Base-by-base conservation (phyloP, 1,140 invertebrate genomes). In the Matsumurasca onukii region DNA sequence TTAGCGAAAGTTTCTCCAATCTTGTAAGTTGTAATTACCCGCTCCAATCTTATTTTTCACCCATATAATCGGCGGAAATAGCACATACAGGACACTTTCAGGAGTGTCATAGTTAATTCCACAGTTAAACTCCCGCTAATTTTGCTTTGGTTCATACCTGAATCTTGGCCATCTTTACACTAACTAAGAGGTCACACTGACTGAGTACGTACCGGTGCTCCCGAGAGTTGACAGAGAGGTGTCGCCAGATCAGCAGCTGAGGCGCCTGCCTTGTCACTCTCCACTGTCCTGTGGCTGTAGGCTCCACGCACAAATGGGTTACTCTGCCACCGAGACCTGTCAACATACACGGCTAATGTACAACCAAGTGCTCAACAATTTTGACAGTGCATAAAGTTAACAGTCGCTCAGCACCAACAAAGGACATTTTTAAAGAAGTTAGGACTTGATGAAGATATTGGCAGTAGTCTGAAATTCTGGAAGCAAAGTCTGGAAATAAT, bases 291-390 rank as follows among this genome's bases (percentile, higher is more conserved):
- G 76, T 86, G 91, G 49, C 86, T 87, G 76, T 92, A 93, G 0
- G 88, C 85, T 27, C 91, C 90, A 69, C 85, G 76, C 63, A 86
- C 86, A 73, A 88, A 82, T 0, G 84, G 82, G 80, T 93, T 88
- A 0, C 79, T 81, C 57, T 79, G 82, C 91, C 92, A 94, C 72
- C 82, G 80, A 12, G 87, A 84, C 70, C 88, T 89, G 22, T 20
- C 24, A 25, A 17, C 24, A 55, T 9, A 55, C 12, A 45, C 12
- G n/a, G 39, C 39, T 45, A n/a, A n/a, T 45, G 12, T 45, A 45
- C 12, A 45, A 45, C 39, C 12, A 45, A 45, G 12, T 45, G n/a
- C 39, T 45, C 39, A 45, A 12, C n/a, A 22, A 51, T 51, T 51
- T 51, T 15, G 25, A 3, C 17, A 3, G 49, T 51, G 2, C 3